Conservation (phyloP, 2,888 invertebrate species). For the Metallyticus violacea region DNA sequence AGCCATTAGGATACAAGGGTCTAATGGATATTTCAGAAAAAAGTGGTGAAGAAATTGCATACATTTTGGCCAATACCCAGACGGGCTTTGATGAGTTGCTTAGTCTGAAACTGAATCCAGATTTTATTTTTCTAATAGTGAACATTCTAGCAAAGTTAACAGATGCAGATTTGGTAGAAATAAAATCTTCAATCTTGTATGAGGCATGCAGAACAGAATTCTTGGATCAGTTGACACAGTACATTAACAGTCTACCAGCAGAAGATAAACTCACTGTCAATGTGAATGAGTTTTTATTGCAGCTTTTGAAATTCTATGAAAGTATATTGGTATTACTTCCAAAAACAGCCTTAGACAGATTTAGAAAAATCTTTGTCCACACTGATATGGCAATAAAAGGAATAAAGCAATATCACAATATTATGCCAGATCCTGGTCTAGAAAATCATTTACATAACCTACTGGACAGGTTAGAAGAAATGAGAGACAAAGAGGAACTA, state of each 20-base stretch:
- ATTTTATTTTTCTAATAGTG: slow-evolving; percentile 51
- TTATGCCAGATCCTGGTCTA: neutral
- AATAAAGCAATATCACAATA: slow-evolving; percentile 34
- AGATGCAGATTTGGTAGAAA: slow-evolving; percentile 37
- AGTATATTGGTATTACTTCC: slow-evolving; percentile 44
- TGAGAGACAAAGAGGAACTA: neutral
- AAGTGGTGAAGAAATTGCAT: slow-evolving; percentile 41
- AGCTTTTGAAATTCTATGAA: slow-evolving; percentile 39
- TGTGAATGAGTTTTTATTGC: slow-evolving; percentile 37
- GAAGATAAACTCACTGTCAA: slow-evolving; percentile 33
- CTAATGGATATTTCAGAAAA: neutral
- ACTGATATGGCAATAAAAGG: slow-evolving; percentile 36
- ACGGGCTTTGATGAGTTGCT: slow-evolving; percentile 51
- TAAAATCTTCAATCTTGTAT: slow-evolving; percentile 34
- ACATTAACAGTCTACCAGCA: slow-evolving; percentile 34
- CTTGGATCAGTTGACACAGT: slow-evolving; percentile 34
- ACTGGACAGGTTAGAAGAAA: neutral
- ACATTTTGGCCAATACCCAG: slow-evolving; percentile 47
- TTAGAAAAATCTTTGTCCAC: slow-evolving; percentile 38
- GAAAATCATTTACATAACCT: neutral
- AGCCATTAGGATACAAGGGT: neutral
- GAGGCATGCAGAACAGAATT: slow-evolving; percentile 34
- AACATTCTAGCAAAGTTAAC: slow-evolving; percentile 49
- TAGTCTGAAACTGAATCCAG: slow-evolving; percentile 50
- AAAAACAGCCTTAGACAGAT: slow-evolving; percentile 40